phyloP scores from a whole-genome alignment of 1,140 invertebrate genomes.

The Amphibalanus amphitrite region DNA sequence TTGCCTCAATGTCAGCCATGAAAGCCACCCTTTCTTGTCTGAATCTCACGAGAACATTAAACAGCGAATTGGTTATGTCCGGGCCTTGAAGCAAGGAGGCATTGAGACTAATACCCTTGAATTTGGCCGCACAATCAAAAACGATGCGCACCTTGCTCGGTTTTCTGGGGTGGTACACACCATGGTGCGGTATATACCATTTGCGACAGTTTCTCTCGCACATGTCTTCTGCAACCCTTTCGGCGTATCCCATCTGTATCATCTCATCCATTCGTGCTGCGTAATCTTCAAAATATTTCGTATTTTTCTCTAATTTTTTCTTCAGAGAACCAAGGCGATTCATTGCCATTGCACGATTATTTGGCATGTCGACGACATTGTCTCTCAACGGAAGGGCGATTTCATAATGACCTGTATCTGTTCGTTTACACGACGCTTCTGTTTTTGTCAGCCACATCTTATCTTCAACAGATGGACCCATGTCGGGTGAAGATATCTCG shows the following conservation, averaged over 20 bases:
- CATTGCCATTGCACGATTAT: neutral
- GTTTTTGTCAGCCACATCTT: neutral
- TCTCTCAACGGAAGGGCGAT: neutral
- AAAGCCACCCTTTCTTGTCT: slow-evolving; percentile 8
- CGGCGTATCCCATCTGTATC: neutral
- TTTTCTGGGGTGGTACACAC: too few relatives aligned
- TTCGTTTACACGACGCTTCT: neutral
- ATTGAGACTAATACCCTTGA: slow-evolving; percentile 6
- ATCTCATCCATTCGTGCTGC: neutral
- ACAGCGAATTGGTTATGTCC: slow-evolving; percentile 7
- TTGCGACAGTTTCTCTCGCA: too few relatives aligned
- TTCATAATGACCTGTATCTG: neutral
- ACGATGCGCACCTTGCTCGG: too few relatives aligned
- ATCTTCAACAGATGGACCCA: neutral
- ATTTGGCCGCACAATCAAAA: too few relatives aligned
- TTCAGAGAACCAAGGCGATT: neutral
- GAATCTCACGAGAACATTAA: slow-evolving; percentile 9
- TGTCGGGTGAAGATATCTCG: neutral
- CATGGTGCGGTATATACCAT: too few relatives aligned
- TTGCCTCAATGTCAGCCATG: slow-evolving; percentile 12
- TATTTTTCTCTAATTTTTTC: neutral
- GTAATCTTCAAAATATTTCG: neutral
- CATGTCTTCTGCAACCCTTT: too few relatives aligned
- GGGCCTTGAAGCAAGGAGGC: neutral
- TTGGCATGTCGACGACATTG: neutral